Evolutionary conservation across 1,140 invertebrate genomes (phyloP), one percentile per base, ranked within the genome.

Genomic region (Mycetomoellerius zeteki): DNA sequence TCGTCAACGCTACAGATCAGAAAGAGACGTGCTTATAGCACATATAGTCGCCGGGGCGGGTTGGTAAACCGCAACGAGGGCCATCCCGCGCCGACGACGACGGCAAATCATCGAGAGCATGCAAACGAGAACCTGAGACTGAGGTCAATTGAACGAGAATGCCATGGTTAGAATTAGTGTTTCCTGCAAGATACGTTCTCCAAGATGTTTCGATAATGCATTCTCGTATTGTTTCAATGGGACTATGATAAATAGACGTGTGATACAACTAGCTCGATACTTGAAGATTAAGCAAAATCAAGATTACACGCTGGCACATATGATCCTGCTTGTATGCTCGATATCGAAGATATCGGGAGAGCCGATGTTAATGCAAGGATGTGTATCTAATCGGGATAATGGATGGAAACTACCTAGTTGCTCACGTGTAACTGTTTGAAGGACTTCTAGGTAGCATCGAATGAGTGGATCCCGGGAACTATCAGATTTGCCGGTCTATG

Each of bases 21-120:
- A 95, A 94, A 85, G 94, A 95, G 89, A 94, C 94, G 71, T 94
- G 94, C 90, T 94, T 94, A 93, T 95, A 95, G 94, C 94, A 93
- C 86, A 92, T 89, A 90, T 94, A 92, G 90, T 91, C 88, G 86
- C 89, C 89, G 86, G 77, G 64, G 71, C 78, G 86, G 50, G 62
- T 76, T 84, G 56, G 84, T 81, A 43, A 75, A 76, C 75, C 89
- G 73, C 82, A 69, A 81, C 62, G 65, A 72, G 89, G 86, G 52
- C 54, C 73, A 56, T 10, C 76, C 54, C 30, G 58, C 69, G 58
- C 81, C 86, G 84, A 87, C 91, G 90, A 91, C 88, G 86, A 91
- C 86, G 72, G 78, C 65, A 77, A 84, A 87, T 81, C 62, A 67
- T 65, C 76, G 88, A 85, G 30, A 65, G 37, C 21, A 65, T 64